phyloP scores from a whole-genome alignment of 2,797 vertebrate species.

The Enteromius treurensis region DNA sequence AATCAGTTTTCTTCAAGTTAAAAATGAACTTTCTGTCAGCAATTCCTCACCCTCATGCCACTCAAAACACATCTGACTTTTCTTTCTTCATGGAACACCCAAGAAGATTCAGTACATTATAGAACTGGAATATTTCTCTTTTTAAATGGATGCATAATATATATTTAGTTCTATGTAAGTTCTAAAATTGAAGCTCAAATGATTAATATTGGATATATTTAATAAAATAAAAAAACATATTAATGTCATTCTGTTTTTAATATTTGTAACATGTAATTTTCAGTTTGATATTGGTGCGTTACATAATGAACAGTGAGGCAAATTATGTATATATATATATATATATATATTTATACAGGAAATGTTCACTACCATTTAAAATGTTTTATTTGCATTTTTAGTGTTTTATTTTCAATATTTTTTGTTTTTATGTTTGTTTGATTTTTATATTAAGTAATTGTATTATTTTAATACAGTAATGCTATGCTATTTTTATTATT shows the following conservation, averaged over 20 bases:
- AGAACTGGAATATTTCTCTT: not conserved
- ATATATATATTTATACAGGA: not conserved
- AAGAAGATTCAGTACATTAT: not conserved
- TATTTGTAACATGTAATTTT: not conserved
- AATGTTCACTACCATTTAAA: not conserved
- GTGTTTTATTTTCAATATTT: not conserved
- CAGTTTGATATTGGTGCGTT: not conserved
- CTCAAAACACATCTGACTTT: conserved; percentile 1
- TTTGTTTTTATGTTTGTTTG: not conserved
- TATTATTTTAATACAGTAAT: not conserved
- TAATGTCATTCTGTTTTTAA: not conserved
- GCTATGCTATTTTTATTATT: not conserved
- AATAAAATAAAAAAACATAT: not conserved
- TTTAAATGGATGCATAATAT: not conserved
- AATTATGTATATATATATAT: not conserved
- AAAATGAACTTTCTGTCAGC: not conserved
- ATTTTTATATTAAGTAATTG: not conserved
- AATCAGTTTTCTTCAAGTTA: conserved; percentile 1
- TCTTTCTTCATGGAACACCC: not conserved
- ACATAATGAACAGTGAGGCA: not conserved
- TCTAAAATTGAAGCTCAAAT: not conserved
- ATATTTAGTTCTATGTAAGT: not conserved
- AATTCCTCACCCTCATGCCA: not conserved
- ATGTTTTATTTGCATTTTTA: not conserved
- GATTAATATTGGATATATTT: not conserved